phyloP scores from a whole-genome alignment of 2,888 invertebrate species.

The Boloria selene region DNA sequence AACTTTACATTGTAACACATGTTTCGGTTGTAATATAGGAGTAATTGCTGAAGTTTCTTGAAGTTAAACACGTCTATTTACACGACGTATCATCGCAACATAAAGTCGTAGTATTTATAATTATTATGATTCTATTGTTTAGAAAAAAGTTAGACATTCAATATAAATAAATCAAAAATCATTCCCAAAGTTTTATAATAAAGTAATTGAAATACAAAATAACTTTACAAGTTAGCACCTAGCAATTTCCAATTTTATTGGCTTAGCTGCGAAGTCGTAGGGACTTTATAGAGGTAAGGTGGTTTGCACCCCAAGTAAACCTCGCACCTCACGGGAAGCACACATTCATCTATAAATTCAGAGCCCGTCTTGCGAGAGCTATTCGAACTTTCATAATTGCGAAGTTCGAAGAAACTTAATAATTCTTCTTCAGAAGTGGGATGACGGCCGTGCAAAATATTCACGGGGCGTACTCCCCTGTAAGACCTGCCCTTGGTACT shows the following conservation, averaged over 20 bases:
- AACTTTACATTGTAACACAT: constrained; percentile 61
- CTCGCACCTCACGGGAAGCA: constrained; percentile 64
- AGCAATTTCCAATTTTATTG: constrained; percentile 49
- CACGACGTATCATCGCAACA: background rate
- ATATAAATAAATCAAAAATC: background rate
- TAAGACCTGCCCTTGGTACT: constrained; percentile 67
- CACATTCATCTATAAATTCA: constrained; percentile 81
- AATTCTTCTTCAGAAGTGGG: constrained; percentile 81
- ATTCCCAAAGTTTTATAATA: constrained; percentile 27
- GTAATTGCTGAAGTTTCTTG: constrained; percentile 55
- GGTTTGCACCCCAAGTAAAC: constrained; percentile 52
- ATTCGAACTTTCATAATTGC: constrained; percentile 83
- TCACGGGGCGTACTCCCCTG: constrained; percentile 72
- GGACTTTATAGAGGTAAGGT: constrained; percentile 48
- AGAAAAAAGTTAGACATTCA: background rate
- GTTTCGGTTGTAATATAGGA: constrained; percentile 61
- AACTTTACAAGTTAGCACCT: constrained; percentile 41
- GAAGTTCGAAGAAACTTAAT: constrained; percentile 81
- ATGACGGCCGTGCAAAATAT: constrained; percentile 79
- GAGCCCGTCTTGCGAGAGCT: constrained; percentile 79
- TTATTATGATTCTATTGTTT: background rate
- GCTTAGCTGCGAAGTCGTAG: constrained; percentile 46
- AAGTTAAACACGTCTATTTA: constrained; percentile 12
- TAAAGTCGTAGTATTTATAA: background rate
- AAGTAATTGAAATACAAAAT: constrained; percentile 39